Conservation (phyloP, 2,888 invertebrate species). For the Macrosiphum euphorbiae region DNA sequence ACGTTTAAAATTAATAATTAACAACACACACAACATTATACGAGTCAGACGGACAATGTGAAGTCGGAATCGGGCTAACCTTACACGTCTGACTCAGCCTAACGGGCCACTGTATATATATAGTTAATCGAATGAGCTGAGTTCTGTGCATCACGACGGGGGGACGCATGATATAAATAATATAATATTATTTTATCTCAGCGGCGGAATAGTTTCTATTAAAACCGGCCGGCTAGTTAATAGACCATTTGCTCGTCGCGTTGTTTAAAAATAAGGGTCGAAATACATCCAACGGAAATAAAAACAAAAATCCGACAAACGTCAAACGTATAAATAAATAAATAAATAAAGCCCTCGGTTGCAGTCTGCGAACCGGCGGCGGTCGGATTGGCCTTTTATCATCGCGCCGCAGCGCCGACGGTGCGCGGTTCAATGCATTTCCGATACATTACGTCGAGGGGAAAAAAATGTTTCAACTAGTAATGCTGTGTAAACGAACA, state of each 20-base stretch:
- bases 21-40: neutral
- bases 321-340: slow-evolving; percentile 11
- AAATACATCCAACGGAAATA: neutral
- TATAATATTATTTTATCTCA: neutral
- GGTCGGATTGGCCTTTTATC: slow-evolving; percentile 22
- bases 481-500: slow-evolving; percentile 6
- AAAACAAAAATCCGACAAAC: neutral
- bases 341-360: neutral
- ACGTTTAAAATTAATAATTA: neutral
- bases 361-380: neutral
- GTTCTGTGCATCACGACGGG: neutral
- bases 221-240: neutral
- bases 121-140: neutral
- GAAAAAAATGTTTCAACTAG: slow-evolving; percentile 3
- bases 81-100: neutral
- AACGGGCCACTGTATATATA: neutral
- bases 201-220: neutral
- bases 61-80: neutral
- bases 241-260: neutral
- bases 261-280: neutral
- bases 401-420: neutral
- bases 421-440: slow-evolving; percentile 1
- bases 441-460: neutral
- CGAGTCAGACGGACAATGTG: neutral
- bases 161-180: neutral